Evolutionary conservation across 2,888 invertebrate genomes (phyloP), one percentile per base, ranked within the genome.

Genomic region (Hyles lineata): DNA sequence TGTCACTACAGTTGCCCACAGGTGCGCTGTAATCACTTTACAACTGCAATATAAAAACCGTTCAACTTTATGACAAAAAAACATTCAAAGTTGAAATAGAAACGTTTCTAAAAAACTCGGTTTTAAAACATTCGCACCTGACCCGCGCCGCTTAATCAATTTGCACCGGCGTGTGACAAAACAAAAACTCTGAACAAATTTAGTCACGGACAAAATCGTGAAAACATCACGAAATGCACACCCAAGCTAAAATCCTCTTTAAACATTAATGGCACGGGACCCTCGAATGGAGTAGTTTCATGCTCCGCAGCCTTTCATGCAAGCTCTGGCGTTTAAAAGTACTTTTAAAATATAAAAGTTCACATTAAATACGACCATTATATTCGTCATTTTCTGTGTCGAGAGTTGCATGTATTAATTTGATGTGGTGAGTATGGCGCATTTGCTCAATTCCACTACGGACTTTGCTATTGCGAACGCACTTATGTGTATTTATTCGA

Each of bases 331-430:
- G 72, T 73, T 75, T 70, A 77, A 75, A 76, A 78, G 78, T 77
- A 76, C 81, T 76, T 79, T 78, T 73, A 62, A 78, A 82, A 80
- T 81, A 83, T 82, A 83, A 82, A 84, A 83, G 78, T 83, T 81
- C 76, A 77, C 79, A 78, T 81, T 78, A 80, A 85, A 81, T 78
- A 77, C 76, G 76, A 15, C 32, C 61, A 71, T 74, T 74, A 71
- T 60, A 71, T 72, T 69, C 60, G 61, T 35, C 63, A 60, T 29
- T 70, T 73, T 62, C 70, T 43, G 58, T 32, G 60, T 50, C 52
- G 59, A 69, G 60, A 25, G 59, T 58, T 67, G 25, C 59, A 43
- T 50, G 73, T 55, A 72, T 72, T 72, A 63, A 71, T 71, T 71
- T 52, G 43, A 67, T 50, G 67, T 59, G 60, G 59, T 59, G 58